Evolutionary conservation across 1,140 invertebrate species (phyloP), one percentile per base, ranked within the genome.

Genomic region (Rhyacophila brunnea): DNA sequence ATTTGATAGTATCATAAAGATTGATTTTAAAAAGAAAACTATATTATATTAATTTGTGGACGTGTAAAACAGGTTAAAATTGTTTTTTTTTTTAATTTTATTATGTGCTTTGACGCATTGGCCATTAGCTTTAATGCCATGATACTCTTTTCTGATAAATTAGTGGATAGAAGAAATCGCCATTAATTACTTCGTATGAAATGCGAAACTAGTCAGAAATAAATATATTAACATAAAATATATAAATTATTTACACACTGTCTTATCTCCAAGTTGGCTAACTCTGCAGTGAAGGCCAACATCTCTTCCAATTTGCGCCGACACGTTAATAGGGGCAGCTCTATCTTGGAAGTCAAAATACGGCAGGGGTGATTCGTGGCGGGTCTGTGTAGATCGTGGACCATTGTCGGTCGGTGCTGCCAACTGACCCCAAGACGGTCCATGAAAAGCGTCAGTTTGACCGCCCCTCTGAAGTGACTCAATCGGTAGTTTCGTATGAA

Each of bases 261-360:
- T 85, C 60, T 83, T 81, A 56, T 85, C 80, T 17, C 80, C 78
- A 9, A 87, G 75, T 66, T 85, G 79, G 60, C 85, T 81, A 20
- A 87, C 82, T 58, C 80, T 72, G 66, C 85, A 87, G 66, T 86
- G 82, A 61, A 87, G 75, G 65, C 83, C 77, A 10, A 83, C 83
- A 23, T 81, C 74, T 13, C 79, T 74, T 3, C 83, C 84, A 7
- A 85, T 73, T 47, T 85, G 83, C 1, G 81, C 81, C 0, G 85
- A 85, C 58, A 86, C 74, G 67, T 85, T 86, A 51, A 73, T 13
- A 20, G 20, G 49, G 74, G 71, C 15, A 73, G 70, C 68, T 81
- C 78, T 14, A 5, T 40, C 44, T 2, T 18, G 78, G 67, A 83
- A 83, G 67, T 28, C 23, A 28, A 28, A 28, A 9, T 28, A 28